Percentiles rank a stretch among this genome's conserved stretches.
Conservation (phyloP, 2,888 invertebrate species). For the Azorinus chamasolen region DNA sequence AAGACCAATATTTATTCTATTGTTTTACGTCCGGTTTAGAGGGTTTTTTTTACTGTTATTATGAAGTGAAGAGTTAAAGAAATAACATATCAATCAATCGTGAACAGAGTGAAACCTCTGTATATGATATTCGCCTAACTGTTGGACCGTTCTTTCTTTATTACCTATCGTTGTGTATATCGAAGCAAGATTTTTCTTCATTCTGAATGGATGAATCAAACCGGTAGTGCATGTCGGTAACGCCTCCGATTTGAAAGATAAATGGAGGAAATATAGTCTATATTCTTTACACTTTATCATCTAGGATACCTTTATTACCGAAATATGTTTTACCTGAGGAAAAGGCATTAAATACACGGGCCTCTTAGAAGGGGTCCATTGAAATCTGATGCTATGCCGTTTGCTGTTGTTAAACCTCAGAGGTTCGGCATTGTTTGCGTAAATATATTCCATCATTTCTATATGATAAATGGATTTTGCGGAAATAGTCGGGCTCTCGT, state of each 20-base stretch:
- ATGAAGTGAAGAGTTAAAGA: no score
- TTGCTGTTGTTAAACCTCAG: slow-evolving; percentile 18
- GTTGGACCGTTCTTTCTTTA: no score
- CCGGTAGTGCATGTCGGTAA: not conserved
- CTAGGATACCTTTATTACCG: not conserved
- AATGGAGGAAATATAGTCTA: not conserved
- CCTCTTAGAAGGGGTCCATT: slow-evolving; percentile 24
- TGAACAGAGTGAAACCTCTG: no score
- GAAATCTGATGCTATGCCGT: slow-evolving; percentile 13
- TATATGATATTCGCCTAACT: no score
- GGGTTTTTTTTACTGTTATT: no score
- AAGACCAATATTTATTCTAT: no score
- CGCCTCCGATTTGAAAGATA: slow-evolving; percentile 1
- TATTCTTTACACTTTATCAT: not conserved
- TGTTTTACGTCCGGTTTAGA: no score
- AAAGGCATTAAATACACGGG: slow-evolving; percentile 12
- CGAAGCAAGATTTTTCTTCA: no score
- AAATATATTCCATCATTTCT: slow-evolving; percentile 8
- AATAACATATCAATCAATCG: no score
- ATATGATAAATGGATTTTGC: slow-evolving; percentile 1
- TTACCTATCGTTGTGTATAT: no score
- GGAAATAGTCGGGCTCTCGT: not conserved
- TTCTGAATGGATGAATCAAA: no score
- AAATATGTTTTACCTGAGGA: slow-evolving; percentile 10
- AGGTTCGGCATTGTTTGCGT: slow-evolving; percentile 2